Evolutionary conservation across 2,113 vertebrate species (phyloP), one percentile per base, ranked within the genome.

Genomic region (Scolopax mira): DNA sequence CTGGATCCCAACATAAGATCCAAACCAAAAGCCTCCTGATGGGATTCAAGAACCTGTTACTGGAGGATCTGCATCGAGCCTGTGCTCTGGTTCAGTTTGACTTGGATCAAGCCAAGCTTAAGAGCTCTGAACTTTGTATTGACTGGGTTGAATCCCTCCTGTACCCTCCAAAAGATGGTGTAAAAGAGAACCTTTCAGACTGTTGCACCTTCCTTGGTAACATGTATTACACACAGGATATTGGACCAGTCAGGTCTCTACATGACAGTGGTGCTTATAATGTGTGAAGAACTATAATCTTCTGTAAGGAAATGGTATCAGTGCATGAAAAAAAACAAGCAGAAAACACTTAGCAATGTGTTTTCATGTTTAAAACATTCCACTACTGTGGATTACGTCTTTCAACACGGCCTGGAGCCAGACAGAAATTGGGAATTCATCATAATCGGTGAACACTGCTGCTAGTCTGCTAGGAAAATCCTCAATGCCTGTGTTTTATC

Each of bases 301-400:
- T 95, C 64, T 79, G 54, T 39, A 75, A 65, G 51, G 33, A 91
- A 87, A 94, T 58, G 1, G 83, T 18, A 88, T 60, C 27, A 60
- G 4, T 42, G 46, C 27, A 77, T 37, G 25, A 85, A 93, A 93
- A 94, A 88, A 75, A 3, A 13, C 78, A 83, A 88, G 17, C 31
- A 92, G 55, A 88, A 91, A 88, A 73, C 74, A 91, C 31, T 62
- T 75, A 42, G 65, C 67, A 78, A 54, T 55, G 70, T 90, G 51
- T 70, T 92, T 87, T 64, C 70, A 88, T 66, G 28, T 93, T 91
- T 88, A 70, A 85, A 93, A 83, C 60, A 70, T 89, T 73, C 42
- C 55, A 79, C 25, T 73, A 58, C 88, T 23, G 51, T 77, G 70
- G n/a, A 87, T 81, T 81, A 89, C 1, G 4, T 44, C 28, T 88